Evolutionary conservation across 2,113 vertebrate species (phyloP), one percentile per base, ranked within the genome.

Genomic region (Bagarius yarrelli): DNA sequence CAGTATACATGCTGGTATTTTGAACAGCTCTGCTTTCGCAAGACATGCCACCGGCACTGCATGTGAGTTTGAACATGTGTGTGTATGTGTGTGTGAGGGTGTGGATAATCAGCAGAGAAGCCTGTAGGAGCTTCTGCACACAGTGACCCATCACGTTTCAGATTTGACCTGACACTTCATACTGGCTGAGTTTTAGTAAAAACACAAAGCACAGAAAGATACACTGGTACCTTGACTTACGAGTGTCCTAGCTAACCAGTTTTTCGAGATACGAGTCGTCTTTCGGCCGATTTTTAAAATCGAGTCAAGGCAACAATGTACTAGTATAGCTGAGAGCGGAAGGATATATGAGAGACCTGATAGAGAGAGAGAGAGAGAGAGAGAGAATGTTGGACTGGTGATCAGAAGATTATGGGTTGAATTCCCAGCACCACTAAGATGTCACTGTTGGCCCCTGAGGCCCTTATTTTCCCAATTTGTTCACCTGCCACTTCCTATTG

Each of bases 1-100:
- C 89, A 89, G 90, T 90, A 86, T 85, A 81, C 78, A 83, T 85
- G 87, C 86, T 89, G 86, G 90, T 91, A 91, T 92, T 92, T 91
- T 90, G 89, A 92, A 92, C 90, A 86, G 87, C 73, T 1, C 52
- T 86, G 85, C 86, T 84, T 85, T 78, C 83, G 88, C 23, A 81
- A 87, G 52, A 53, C 14, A 69, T 69, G 66, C 30, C 40, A 73
- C 27, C 40, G 73, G 69, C 61, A 12, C 56, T 30, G 70, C 32
- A 55, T 78, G 53, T 44, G 50, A 61, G 64, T 81, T 23, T 81
- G 74, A 57, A 59, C 32, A 11, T 59, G 77, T 77, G 56, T 73
- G 63, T 82, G 76, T 79, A 23, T 66, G 50, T 60, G 59, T 78
- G 56, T 63, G 50, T 79, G 32, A 81, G 86, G 72, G 73, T 34